Evolutionary conservation across 92 coral and sea anemone genomes (phyloP).

Genomic region (Isaurus tuberculatus): DNA sequence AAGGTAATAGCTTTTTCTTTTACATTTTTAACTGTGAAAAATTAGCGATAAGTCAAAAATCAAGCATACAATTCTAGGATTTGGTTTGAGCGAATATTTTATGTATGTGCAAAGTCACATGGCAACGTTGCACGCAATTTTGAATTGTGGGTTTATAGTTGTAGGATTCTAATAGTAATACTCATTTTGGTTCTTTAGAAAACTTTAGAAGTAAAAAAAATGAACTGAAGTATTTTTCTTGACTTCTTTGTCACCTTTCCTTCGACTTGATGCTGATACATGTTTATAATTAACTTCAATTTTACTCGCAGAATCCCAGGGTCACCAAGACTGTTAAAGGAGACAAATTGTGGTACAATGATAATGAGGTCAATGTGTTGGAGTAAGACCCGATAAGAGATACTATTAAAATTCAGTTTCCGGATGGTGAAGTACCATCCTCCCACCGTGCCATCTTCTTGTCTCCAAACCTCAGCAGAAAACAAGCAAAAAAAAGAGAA

Average conservation of each 20-base stretch:
- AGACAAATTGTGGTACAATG: not conserved
- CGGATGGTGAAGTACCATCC: not conserved
- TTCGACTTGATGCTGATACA: not conserved
- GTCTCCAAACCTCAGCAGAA: not conserved
- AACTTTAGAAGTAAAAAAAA: not conserved
- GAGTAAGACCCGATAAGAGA: conserved; percentile 1
- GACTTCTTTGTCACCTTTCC: not conserved
- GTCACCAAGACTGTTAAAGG: not conserved
- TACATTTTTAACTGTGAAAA: not conserved
- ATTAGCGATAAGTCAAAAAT: not conserved
- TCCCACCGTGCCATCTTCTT: conserved; percentile 8
- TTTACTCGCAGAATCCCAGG: not conserved
- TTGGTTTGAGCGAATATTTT: not conserved
- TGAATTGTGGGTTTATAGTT: not conserved
- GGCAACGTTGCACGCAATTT: not conserved
- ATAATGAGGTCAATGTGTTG: not conserved
- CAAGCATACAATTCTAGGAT: not conserved
- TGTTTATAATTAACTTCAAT: too few species aligned
- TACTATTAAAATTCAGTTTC: not conserved
- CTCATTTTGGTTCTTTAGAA: not conserved
- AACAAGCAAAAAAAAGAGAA: not conserved
- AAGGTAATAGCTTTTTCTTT: not conserved
- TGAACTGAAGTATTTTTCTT: not conserved
- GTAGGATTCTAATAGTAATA: not conserved
- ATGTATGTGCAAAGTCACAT: not conserved